Base-by-base conservation (phyloP, 2,888 invertebrate species). In the Zhuqinia jingwanae region DNA sequence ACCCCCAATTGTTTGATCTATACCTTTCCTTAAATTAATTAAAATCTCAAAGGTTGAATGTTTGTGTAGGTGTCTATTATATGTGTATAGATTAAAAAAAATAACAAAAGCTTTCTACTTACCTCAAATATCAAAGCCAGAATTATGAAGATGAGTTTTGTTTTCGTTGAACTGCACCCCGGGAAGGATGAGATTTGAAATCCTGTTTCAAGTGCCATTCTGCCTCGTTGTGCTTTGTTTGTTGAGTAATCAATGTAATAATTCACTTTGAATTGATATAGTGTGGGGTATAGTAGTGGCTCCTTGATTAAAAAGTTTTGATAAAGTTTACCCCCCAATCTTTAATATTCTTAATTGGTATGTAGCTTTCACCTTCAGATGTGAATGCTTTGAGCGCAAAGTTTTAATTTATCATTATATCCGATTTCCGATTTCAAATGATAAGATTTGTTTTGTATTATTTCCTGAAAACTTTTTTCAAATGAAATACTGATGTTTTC, bases 41-140 rank as follows among this genome's bases (percentile, higher is more conserved):
- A n/a, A n/a, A n/a, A n/a, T n/a, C n/a, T n/a, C n/a, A n/a, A n/a
- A 36, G 36, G 3, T 6, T 36, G 8, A 36, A 36, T 6, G 36
- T 36, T 36, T 36, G 36, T 36, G 8, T 8, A 36, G 5, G n/a
- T 17, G 58, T 10, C 25, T 58, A 20, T 8, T 22, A 25, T 3
- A 13, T 22, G n/a, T 58, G 6, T 25, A 58, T 2, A 22, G 17
- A 17, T 11, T 42, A 65, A 42, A 42, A 20, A 15, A 17, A 42
- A 65, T 3, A 20, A 8, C n/a, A 20, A 42, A 10, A 36, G 11
- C 10, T 42, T 11, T 63, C 27, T 25, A 42, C 80, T 81, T 81
- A 81, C 81, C 81, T 81, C 73, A 42, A 58, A 73, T 0, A 56
- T 11, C 42, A 81, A 17, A 10, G 73, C 45, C 25, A 73, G 22